phyloP scores from a whole-genome alignment of 2,888 invertebrate genomes.

The Machimus rusticus region DNA sequence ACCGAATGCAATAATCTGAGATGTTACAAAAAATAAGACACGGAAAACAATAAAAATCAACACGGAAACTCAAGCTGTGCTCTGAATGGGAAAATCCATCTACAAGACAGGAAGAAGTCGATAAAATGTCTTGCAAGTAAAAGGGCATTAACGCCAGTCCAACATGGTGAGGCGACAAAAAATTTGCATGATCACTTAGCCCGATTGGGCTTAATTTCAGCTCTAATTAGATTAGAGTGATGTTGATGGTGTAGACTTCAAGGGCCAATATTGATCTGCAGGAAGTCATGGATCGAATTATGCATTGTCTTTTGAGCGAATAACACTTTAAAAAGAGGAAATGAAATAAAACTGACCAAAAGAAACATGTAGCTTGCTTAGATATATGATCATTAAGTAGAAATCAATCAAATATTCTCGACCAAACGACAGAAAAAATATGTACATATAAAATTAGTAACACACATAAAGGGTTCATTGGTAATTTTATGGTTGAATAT shows the following conservation, averaged over 20 bases:
- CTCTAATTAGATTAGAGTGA: background rate
- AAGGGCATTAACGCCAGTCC: background rate
- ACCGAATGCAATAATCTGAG: background rate
- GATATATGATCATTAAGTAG: background rate
- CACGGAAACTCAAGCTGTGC: conserved; percentile 1
- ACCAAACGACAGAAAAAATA: background rate
- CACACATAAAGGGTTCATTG: too few relatives aligned
- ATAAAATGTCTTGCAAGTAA: background rate
- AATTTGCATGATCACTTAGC: background rate
- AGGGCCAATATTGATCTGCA: background rate
- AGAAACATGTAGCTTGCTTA: background rate
- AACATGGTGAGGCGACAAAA: background rate
- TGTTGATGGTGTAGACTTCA: background rate
- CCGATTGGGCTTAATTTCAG: background rate
- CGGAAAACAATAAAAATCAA: background rate
- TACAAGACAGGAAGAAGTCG: background rate
- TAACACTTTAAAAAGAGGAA: background rate
- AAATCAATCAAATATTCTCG: background rate
- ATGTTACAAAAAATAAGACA: background rate
- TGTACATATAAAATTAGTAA: background rate
- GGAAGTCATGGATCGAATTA: background rate
- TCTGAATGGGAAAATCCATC: background rate
- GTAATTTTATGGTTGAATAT: background rate
- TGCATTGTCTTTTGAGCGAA: background rate
- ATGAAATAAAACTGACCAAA: background rate